Evolutionary conservation across 2,113 vertebrate genomes (phyloP).

Genomic region (Paraplagusia blochii): DNA sequence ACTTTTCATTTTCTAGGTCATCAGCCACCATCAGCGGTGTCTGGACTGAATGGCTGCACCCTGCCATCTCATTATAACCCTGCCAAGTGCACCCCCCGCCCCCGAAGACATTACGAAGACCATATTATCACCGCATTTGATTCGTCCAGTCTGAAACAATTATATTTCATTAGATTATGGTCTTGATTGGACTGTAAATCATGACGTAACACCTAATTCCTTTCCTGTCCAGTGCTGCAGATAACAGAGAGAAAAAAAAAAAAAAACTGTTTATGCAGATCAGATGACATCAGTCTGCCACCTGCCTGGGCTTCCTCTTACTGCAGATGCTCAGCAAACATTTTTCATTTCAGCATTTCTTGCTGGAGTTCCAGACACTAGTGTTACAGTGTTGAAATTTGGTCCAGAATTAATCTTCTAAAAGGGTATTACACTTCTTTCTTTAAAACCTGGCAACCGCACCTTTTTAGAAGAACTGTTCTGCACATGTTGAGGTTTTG

Average conservation of each 20-base stretch:
- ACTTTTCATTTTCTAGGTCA: background rate
- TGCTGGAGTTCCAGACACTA: background rate
- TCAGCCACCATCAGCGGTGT: background rate
- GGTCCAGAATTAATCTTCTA: conserved; percentile 15
- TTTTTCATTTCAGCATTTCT: conserved; percentile 16
- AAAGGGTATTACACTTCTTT: background rate
- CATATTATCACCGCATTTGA: too few relatives aligned
- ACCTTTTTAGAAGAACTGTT: too few relatives aligned
- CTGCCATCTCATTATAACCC: background rate
- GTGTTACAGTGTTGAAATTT: conserved; percentile 3
- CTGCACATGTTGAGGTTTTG: too few relatives aligned
- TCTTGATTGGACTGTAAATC: too few relatives aligned
- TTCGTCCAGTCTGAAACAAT: too few relatives aligned
- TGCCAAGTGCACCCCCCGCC: too few relatives aligned
- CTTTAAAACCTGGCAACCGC: too few relatives aligned
- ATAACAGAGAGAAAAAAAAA: too few relatives aligned
- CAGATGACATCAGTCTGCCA: conserved; percentile 7
- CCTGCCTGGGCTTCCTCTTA: conserved; percentile 22
- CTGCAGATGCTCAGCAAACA: conserved; percentile 20
- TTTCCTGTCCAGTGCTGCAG: too few relatives aligned
- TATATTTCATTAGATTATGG: too few relatives aligned
- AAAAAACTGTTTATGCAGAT: conserved; percentile 23
- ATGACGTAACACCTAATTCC: too few relatives aligned
- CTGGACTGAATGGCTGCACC: background rate
- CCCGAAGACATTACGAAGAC: too few relatives aligned